Evolutionary conservation across 2,888 invertebrate genomes (phyloP).

Genomic region (Lithophane ornitopus): DNA sequence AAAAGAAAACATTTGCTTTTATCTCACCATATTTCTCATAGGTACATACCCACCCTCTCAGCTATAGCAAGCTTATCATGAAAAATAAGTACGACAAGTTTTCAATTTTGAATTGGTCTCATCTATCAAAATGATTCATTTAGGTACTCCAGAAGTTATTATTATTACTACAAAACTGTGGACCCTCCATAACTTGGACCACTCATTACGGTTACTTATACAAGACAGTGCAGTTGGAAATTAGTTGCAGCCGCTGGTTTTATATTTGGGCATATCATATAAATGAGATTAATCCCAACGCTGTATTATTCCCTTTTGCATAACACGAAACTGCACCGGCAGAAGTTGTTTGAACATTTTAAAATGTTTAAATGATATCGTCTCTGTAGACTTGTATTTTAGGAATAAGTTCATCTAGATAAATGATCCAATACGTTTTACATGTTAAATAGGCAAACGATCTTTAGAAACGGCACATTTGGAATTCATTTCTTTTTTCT

Average conservation of each 20-base stretch:
- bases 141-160: no score
- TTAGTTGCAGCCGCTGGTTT: constrained; percentile 49
- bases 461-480: background rate
- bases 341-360: constrained; percentile 1
- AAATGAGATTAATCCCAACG: constrained; percentile 5
- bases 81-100: background rate
- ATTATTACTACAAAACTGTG: background rate
- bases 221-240: constrained; percentile 42
- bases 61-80: background rate
- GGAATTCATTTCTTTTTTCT: background rate
- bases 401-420: background rate
- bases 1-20: background rate
- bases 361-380: constrained; percentile 19
- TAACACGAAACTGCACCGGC: background rate
- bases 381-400: background rate
- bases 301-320: constrained; percentile 2
- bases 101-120: background rate
- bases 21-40: background rate
- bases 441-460: background rate
- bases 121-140: background rate
- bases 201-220: constrained; percentile 10
- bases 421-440: background rate
- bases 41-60: background rate
- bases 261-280: constrained; percentile 16
- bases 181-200: constrained; percentile 21